These are phyloP conservation scores for Enteromius trimaculatus DNA, from an alignment of 2,797 vertebrate species.

Conservation along the genomic window DNA sequence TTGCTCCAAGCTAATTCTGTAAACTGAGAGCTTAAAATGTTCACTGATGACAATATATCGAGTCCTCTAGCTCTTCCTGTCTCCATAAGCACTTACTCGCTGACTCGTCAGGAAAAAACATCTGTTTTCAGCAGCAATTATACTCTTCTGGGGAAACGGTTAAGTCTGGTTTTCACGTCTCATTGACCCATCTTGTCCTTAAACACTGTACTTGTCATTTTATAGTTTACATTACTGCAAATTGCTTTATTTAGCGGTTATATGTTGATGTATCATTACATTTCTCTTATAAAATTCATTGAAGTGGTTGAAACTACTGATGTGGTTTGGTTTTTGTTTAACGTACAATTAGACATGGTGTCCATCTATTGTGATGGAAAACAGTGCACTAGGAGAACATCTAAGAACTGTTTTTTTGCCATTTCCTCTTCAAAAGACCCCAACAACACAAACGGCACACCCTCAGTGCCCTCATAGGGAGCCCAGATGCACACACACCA, in stretches of 20 bases:
- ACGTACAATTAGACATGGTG: background rate
- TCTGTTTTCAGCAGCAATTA: background rate
- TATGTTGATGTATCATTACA: background rate
- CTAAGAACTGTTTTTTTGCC: background rate
- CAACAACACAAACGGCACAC: background rate
- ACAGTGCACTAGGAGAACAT: background rate
- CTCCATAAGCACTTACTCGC: background rate
- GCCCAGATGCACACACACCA: background rate
- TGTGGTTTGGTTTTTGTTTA: conserved; percentile 31
- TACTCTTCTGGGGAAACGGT: background rate
- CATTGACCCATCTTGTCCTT: background rate
- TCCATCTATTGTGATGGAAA: background rate
- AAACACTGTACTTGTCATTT: background rate
- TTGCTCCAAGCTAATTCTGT: background rate
- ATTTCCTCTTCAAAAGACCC: conserved; percentile 1
- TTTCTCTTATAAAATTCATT: background rate
- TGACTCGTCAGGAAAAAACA: background rate
- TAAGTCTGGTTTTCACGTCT: background rate
- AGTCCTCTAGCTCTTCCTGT: background rate
- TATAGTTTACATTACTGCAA: background rate
- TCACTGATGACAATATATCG: background rate
- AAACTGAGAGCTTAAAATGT: background rate
- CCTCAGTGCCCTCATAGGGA: background rate
- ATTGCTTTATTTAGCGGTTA: background rate
- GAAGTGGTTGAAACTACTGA: conserved; percentile 22